A percentile compares a stretch with the other conserved stretches of the same genome.
Conservation (phyloP, 2,888 invertebrate species). For the Ornithoptera priamus region DNA sequence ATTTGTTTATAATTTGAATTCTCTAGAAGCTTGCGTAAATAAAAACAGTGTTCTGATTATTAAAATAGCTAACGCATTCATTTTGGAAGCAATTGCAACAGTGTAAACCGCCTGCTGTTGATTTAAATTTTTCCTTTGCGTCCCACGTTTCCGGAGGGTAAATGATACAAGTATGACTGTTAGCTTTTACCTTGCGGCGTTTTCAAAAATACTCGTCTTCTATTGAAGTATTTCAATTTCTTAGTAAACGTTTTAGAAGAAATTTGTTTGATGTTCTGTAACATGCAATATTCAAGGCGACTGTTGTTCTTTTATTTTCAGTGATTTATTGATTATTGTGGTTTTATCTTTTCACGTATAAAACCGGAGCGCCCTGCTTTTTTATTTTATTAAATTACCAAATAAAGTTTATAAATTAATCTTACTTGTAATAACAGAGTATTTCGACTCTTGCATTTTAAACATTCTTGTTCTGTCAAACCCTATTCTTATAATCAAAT, state of each 20-base stretch:
- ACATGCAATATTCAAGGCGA: background rate
- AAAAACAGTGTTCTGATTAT: too few species aligned
- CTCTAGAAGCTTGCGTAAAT: too few species aligned
- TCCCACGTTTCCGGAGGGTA: conserved; percentile 34
- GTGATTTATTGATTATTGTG: too few species aligned
- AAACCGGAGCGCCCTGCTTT: too few species aligned
- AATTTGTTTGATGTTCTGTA: conserved; percentile 14
- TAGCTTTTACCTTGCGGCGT: conserved; percentile 41
- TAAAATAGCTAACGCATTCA: conserved; percentile 19
- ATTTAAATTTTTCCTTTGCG: conserved; percentile 47
- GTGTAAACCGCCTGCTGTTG: conserved; percentile 46
- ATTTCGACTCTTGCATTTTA: too few species aligned
- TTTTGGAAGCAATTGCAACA: conserved; percentile 42
- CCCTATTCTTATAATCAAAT: too few species aligned
- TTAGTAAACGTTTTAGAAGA: conserved; percentile 29
- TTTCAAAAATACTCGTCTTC: conserved; percentile 41
- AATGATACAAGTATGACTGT: conserved; percentile 39
- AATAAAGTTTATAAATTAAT: too few species aligned
- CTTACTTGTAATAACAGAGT: too few species aligned
- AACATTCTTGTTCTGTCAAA: too few species aligned
- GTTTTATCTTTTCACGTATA: too few species aligned
- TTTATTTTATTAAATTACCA: too few species aligned
- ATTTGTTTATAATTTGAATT: too few species aligned
- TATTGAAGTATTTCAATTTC: conserved; percentile 38
- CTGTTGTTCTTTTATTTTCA: background rate